phyloP scores from a whole-genome alignment of 2,888 invertebrate genomes.

The Salticus scenicus region DNA sequence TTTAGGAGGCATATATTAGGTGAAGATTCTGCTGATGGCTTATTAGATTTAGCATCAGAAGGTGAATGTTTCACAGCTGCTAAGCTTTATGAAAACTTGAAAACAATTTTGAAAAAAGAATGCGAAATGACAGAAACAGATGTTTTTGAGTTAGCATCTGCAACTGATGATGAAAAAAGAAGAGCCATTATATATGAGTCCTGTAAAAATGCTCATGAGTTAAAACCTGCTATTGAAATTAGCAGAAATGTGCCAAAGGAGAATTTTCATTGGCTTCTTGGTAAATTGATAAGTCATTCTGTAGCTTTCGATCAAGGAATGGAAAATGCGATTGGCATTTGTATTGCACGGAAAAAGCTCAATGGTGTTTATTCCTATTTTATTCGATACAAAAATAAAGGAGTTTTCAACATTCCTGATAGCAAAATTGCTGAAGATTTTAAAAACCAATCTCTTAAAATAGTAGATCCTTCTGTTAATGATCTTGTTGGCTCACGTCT shows the following conservation, averaged over 20 bases:
- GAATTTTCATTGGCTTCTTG: slow-evolving; percentile 65
- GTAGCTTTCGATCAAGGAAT: slow-evolving; percentile 15
- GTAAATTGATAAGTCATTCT: slow-evolving; percentile 48
- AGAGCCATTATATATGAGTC: slow-evolving; percentile 31
- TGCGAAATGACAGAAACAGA: slow-evolving; percentile 39
- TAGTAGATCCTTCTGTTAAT: slow-evolving; percentile 50
- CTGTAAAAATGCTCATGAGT: slow-evolving; percentile 45
- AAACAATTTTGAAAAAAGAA: slow-evolving; percentile 50
- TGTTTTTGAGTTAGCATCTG: slow-evolving; percentile 46
- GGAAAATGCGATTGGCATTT: slow-evolving; percentile 45
- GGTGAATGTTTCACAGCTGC: slow-evolving; percentile 57
- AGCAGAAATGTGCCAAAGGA: slow-evolving; percentile 58
- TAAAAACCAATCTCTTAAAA: slow-evolving; percentile 33
- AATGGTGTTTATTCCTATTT: slow-evolving; percentile 47
- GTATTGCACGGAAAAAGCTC: slow-evolving; percentile 48
- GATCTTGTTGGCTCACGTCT: slow-evolving; percentile 55
- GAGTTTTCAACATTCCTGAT: slow-evolving; percentile 51
- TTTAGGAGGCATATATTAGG: slow-evolving; percentile 57
- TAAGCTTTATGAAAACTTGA: slow-evolving; percentile 52
- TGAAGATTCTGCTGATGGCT: slow-evolving; percentile 51
- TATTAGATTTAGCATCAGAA: slow-evolving; percentile 63
- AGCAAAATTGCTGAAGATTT: slow-evolving; percentile 54
- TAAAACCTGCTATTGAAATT: slow-evolving; percentile 23
- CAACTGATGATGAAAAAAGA: slow-evolving; percentile 44
- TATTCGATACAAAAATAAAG: slow-evolving; percentile 53